These are phyloP conservation scores for Lycaena phlaeas DNA, from an alignment of 2,888 invertebrate genomes.

Conservation along the genomic window DNA sequence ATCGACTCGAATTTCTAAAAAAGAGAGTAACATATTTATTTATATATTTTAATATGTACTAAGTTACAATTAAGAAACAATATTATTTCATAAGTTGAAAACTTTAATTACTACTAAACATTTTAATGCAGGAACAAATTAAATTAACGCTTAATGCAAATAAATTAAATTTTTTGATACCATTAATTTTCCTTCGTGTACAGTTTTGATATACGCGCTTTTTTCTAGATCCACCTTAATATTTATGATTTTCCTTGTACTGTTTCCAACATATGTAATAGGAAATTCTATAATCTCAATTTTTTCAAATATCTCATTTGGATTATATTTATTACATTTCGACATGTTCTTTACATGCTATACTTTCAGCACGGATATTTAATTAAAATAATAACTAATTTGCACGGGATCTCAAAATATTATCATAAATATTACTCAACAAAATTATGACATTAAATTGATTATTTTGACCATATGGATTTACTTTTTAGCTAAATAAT, in stretches of 20 bases:
- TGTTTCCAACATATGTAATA: slow-evolving; percentile 45
- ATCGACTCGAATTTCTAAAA: slow-evolving; percentile 56
- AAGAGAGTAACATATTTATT: too few species aligned
- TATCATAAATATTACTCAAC: too few species aligned
- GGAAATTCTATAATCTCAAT: slow-evolving; percentile 57
- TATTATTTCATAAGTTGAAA: too few species aligned
- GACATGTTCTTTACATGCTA: slow-evolving; percentile 19
- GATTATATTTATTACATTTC: slow-evolving; percentile 33
- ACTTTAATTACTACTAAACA: neutral
- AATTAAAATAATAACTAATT: too few species aligned
- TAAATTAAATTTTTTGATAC: too few species aligned
- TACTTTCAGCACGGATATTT: neutral
- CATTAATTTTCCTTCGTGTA: slow-evolving; percentile 39
- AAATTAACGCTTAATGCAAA: too few species aligned
- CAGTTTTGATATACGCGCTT: slow-evolving; percentile 52
- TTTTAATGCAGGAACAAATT: too few species aligned
- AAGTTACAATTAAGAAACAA: too few species aligned
- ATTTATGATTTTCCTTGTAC: slow-evolving; percentile 36
- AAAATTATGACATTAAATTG: too few species aligned
- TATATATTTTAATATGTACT: too few species aligned
- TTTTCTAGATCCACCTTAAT: slow-evolving; percentile 40
- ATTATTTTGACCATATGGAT: too few species aligned
- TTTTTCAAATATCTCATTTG: slow-evolving; percentile 46
- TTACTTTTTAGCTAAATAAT: too few species aligned
- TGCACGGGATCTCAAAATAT: neutral